phyloP scores from a whole-genome alignment of 2,113 vertebrate species.

The Pseudopodoces humilis region DNA sequence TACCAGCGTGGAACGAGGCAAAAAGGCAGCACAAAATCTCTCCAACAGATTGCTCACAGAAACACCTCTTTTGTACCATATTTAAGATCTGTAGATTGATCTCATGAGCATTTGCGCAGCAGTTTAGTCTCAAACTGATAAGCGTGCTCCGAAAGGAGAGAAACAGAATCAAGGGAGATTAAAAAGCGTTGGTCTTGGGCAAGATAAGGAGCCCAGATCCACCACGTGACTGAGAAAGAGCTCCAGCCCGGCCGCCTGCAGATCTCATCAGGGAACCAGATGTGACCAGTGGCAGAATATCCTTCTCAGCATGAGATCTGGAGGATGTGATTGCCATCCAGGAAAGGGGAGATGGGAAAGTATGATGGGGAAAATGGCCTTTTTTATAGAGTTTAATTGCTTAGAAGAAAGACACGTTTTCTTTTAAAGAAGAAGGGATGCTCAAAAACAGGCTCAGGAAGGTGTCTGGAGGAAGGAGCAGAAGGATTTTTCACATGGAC shows the following conservation, averaged over 20 bases:
- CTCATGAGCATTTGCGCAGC: constrained; percentile 29
- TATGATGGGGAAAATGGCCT: constrained; percentile 53
- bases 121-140: constrained; percentile 21
- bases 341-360: constrained; percentile 63
- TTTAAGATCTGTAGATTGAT: constrained; percentile 24
- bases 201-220: constrained; percentile 28
- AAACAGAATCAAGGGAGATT: not conserved
- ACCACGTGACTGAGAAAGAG: not conserved
- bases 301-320: constrained; percentile 10
- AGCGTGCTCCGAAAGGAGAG: not conserved
- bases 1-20: constrained; percentile 38
- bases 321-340: constrained; percentile 37
- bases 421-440: constrained; percentile 30
- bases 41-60: constrained; percentile 45
- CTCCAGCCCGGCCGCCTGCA: constrained; percentile 44
- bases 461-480: constrained; percentile 15
- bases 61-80: constrained; percentile 31
- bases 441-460: constrained; percentile 7
- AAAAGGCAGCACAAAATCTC: constrained; percentile 38
- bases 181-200: not conserved
- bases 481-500: not conserved
- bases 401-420: not conserved
- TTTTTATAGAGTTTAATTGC: constrained; percentile 29
- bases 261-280: constrained; percentile 69
- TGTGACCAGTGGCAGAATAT: constrained; percentile 64